A percentile compares a stretch with the other conserved stretches of the same genome.
phyloP scores from a whole-genome alignment of 2,113 vertebrate genomes.

The Ophthalmolycus amberensis region DNA sequence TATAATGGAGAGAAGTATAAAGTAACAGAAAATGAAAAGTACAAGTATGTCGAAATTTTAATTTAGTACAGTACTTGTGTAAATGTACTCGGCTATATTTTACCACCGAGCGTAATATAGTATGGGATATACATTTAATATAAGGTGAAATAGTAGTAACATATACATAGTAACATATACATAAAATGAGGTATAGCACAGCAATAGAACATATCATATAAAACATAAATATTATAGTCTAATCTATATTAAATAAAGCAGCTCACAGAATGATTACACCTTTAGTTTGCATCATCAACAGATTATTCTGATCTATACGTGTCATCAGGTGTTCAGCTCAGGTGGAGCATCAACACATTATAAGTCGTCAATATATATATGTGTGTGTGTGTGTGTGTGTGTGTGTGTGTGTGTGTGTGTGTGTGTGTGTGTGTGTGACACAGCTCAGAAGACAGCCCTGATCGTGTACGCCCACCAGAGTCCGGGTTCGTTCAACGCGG shows the following conservation, averaged over 20 bases:
- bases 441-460: constrained; percentile 72
- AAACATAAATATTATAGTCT: too few relatives aligned
- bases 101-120: background rate
- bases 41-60: too few relatives aligned
- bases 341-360: too few relatives aligned
- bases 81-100: too few relatives aligned
- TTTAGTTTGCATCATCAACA: background rate
- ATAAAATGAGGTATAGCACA: background rate
- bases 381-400: background rate
- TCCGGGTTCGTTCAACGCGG: constrained; percentile 84
- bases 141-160: too few relatives aligned
- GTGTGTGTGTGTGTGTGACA: constrained; percentile 12
- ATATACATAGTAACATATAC: too few relatives aligned
- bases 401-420: background rate
- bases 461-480: constrained; percentile 83
- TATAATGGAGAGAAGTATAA: too few relatives aligned
- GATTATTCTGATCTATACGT: too few relatives aligned
- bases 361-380: background rate
- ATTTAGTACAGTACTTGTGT: too few relatives aligned
- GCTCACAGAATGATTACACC: background rate
- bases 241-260: background rate
- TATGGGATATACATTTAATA: background rate
- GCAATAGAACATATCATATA: background rate
- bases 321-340: too few relatives aligned
- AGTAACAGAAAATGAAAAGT: too few relatives aligned